A percentile compares a stretch with the other conserved stretches of the same genome.
These are phyloP conservation scores for Elachura formosa DNA, from an alignment of 2,113 vertebrate genomes.

Conservation along the genomic window DNA sequence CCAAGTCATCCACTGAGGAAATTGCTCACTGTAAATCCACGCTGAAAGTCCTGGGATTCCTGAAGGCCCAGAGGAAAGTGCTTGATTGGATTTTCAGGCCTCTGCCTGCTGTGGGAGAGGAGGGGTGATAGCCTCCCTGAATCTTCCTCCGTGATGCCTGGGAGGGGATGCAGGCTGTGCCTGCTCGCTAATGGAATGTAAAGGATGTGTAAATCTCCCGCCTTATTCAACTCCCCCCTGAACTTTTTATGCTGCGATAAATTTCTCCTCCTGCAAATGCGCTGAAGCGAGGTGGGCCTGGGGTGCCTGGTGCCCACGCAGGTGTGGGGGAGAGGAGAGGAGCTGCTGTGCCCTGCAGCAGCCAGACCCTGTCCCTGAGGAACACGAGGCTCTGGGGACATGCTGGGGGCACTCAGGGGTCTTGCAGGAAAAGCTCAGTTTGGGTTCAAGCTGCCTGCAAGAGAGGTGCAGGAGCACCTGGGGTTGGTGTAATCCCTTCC, in stretches of 20 bases:
- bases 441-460: neutral
- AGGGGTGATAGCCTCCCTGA: neutral
- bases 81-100: slow-evolving; percentile 19
- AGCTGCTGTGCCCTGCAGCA: neutral
- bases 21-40: slow-evolving; percentile 8
- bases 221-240: neutral
- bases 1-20: neutral
- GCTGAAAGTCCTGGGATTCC: neutral
- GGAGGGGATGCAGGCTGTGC: neutral
- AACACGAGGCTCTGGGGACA: neutral
- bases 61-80: neutral
- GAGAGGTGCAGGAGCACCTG: neutral
- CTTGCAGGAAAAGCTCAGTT: neutral
- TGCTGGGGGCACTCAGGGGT: accelerated
- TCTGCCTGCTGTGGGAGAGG: neutral
- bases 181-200: neutral
- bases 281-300: neutral
- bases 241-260: neutral
- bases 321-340: neutral
- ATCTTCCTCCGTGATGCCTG: neutral
- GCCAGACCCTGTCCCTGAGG: neutral
- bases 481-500: neutral
- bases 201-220: neutral
- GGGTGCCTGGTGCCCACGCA: neutral
- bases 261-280: neutral